Evolutionary conservation across 2,888 invertebrate genomes (phyloP).

Genomic region (Desoria tigrina): DNA sequence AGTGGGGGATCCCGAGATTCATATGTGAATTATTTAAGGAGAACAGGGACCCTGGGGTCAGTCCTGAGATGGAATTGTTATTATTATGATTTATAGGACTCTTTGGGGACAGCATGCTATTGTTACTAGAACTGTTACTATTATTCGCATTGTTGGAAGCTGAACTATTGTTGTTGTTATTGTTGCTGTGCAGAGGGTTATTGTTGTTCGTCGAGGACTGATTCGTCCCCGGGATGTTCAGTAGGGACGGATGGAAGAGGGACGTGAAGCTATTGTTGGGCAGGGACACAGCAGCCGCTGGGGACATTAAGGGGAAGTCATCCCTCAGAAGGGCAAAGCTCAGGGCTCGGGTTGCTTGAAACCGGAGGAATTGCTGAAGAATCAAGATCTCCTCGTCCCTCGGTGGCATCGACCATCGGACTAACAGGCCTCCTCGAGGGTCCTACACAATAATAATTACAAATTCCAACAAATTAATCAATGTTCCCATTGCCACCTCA

Average conservation of each 20-base stretch:
- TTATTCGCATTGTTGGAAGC: not conserved
- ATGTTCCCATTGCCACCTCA: slow-evolving; percentile 4
- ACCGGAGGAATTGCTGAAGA: slow-evolving; percentile 85
- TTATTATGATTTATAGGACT: slow-evolving; percentile 15
- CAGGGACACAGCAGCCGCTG: not conserved
- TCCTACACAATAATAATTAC: slow-evolving; percentile 64
- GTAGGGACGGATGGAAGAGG: slow-evolving; percentile 8
- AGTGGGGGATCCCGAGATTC: slow-evolving; percentile 6
- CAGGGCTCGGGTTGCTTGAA: slow-evolving; percentile 83
- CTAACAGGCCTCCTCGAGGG: slow-evolving; percentile 76
- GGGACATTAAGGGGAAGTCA: slow-evolving; percentile 47
- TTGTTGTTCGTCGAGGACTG: not conserved
- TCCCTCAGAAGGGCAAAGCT: slow-evolving; percentile 55
- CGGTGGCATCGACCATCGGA: slow-evolving; percentile 85
- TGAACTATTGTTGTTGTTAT: slow-evolving; percentile 7
- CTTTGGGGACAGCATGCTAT: slow-evolving; percentile 17
- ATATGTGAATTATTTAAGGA: slow-evolving; percentile 11
- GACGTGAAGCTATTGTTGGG: slow-evolving; percentile 13
- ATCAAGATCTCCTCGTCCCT: slow-evolving; percentile 88
- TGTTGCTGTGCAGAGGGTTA: slow-evolving; percentile 6
- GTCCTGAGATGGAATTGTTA: not conserved
- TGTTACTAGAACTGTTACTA: not conserved
- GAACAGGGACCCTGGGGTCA: slow-evolving; percentile 1
- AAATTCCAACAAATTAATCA: slow-evolving; percentile 1
- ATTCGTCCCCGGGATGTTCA: not conserved